Conservation (phyloP, 2,888 invertebrate species). For the Protophormia terraenovae region DNA sequence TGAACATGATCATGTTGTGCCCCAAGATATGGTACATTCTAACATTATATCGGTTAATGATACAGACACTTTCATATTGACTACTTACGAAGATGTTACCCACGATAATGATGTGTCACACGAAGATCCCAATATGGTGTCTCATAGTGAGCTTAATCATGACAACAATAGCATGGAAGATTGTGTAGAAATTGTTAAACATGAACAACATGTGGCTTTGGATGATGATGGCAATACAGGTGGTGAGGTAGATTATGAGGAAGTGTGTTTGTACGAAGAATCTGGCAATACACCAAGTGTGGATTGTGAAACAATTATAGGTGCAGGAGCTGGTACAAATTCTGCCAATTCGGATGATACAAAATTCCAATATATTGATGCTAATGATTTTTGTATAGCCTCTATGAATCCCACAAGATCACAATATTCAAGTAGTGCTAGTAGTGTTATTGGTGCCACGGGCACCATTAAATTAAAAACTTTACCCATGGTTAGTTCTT, state of each 20-base stretch:
- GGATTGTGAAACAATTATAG: slow-evolving; percentile 75
- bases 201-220: slow-evolving; percentile 71
- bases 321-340: slow-evolving; percentile 70
- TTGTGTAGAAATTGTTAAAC: slow-evolving; percentile 75
- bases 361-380: slow-evolving; percentile 76
- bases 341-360: slow-evolving; percentile 71
- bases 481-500: slow-evolving; percentile 74
- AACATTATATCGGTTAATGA: slow-evolving; percentile 76
- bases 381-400: slow-evolving; percentile 77
- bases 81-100: slow-evolving; percentile 76
- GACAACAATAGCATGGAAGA: slow-evolving; percentile 74
- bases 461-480: slow-evolving; percentile 74
- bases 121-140: slow-evolving; percentile 74
- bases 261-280: slow-evolving; percentile 78
- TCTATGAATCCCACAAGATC: slow-evolving; percentile 68
- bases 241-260: slow-evolving; percentile 76
- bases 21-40: slow-evolving; percentile 71
- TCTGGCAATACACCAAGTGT: slow-evolving; percentile 72
- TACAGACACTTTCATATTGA: slow-evolving; percentile 75
- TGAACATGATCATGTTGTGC: slow-evolving; percentile 71
- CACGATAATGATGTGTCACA: slow-evolving; percentile 75
- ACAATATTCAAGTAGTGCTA: slow-evolving; percentile 65
- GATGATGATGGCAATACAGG: slow-evolving; percentile 76
- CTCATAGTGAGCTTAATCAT: slow-evolving; percentile 69
- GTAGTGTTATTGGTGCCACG: slow-evolving; percentile 56